phyloP scores from a whole-genome alignment of 2,797 vertebrate genomes.

The Sardinella longiceps region DNA sequence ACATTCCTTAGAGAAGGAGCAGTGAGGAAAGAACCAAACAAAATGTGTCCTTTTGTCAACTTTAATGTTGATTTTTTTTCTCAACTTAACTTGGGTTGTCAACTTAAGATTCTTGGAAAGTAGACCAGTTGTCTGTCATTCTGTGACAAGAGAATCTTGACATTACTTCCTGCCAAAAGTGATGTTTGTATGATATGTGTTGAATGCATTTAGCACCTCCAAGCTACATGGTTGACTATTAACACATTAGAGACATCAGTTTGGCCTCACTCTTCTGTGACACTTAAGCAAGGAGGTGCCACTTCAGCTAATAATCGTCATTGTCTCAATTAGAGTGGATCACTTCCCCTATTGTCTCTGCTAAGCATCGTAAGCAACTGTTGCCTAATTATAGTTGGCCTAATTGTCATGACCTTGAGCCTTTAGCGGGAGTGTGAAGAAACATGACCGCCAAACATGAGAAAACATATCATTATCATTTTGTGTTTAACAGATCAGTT shows the following conservation, averaged over 20 bases:
- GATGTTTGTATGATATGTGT: not conserved
- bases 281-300: slow-evolving; percentile 50
- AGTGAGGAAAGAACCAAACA: not conserved
- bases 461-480: not conserved
- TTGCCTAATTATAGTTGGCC: not conserved
- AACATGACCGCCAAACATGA: not conserved
- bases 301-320: slow-evolving; percentile 48
- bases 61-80: not conserved
- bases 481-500: slow-evolving; percentile 4
- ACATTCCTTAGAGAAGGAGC: not conserved
- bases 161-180: not conserved
- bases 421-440: not conserved
- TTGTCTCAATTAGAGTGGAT: slow-evolving; percentile 52
- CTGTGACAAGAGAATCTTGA: not conserved
- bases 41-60: slow-evolving; percentile 9
- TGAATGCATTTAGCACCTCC: not conserved
- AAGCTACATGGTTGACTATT: slow-evolving; percentile 37
- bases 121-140: not conserved
- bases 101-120: not conserved
- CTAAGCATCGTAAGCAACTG: not conserved
- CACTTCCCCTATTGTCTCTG: not conserved
- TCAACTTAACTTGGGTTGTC: too few relatives aligned
- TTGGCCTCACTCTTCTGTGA: not conserved
- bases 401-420: not conserved
- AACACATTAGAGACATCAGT: slow-evolving; percentile 38